phyloP scores from a whole-genome alignment of 2,797 vertebrate species.

The Sphenopsis melanotis region DNA sequence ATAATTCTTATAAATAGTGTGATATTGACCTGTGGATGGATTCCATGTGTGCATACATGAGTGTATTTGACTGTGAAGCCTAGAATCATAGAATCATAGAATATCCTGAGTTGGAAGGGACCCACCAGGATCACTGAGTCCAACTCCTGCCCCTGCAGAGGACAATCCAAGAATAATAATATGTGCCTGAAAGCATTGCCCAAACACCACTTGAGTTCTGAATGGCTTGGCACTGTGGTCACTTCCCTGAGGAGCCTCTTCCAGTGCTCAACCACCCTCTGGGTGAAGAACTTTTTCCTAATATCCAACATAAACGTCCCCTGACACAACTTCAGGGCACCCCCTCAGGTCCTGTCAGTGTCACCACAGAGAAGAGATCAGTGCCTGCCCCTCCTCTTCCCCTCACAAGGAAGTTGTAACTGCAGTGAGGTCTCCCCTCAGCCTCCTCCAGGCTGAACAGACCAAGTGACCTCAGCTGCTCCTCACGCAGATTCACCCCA shows the following conservation, averaged over 20 bases:
- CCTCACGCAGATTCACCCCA: rapidly evolving
- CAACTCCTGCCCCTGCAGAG: neutral
- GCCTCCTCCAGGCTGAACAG: neutral
- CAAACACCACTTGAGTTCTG: neutral
- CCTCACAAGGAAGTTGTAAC: rapidly evolving
- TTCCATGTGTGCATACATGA: neutral
- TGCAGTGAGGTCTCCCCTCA: neutral
- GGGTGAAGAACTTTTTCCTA: neutral
- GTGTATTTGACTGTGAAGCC: neutral
- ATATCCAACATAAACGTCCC: neutral
- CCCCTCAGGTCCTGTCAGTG: rapidly evolving
- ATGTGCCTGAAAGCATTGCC: no score
- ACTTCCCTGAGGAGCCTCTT: neutral
- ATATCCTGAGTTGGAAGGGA: neutral
- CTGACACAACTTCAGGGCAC: neutral
- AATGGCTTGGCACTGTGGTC: neutral
- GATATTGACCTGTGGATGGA: neutral
- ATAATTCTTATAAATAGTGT: neutral
- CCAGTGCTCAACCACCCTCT: rapidly evolving
- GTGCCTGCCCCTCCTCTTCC: neutral
- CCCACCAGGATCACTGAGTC: neutral
- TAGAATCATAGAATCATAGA: neutral
- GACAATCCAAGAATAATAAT: neutral
- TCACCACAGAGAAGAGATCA: no score
- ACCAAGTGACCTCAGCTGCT: neutral